Base-by-base conservation (phyloP, 1,140 invertebrate species). In the Acromyrmex heyeri region DNA sequence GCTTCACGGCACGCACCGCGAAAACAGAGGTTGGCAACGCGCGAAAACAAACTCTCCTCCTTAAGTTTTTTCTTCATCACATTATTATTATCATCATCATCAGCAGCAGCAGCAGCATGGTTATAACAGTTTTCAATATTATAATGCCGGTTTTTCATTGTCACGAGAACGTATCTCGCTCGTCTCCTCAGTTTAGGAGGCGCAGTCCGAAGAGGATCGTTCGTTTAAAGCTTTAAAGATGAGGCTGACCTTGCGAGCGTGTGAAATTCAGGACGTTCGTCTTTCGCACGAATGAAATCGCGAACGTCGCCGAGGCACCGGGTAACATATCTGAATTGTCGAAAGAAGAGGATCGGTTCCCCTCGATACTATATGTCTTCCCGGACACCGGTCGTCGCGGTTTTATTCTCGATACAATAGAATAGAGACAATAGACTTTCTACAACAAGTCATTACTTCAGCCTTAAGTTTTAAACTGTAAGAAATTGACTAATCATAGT, bases 221-320 rank as follows among this genome's bases (percentile, higher is more conserved):
- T 48, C 18, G 10, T 24, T 70, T 57, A 27, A 81, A 81, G 77
- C 48, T 70, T 67, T 57, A 70, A 59, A 81, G 48, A 70, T 44
- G 65, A 70, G 34, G 78, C 65, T 82, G 88, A 90, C 88, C 88
- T 90, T 90, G 88, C 88, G 88, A 90, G 53, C 85, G 87, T 86
- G 69, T 83, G 79, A 86, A 69, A 38, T 48, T 55, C 69, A 48
- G 34, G 67, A 85, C 69, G 27, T 75, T 62, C 57, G 70, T 55
- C 48, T 34, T 61, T 61, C 81, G 70, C 38, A 88, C 73, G 55
- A 72, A 48, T 30, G 50, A 89, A 69, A 86, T 88, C 72, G 87
- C 65, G 75, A 48, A 75, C 62, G 12, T 76, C 27, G 75, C 61
- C 76, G 75, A 59, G 65, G 38, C 53, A 30, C 12, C 50, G 77